Evolutionary conservation across 2,113 vertebrate genomes (phyloP).

Genomic region (Apaloderma vittatum): DNA sequence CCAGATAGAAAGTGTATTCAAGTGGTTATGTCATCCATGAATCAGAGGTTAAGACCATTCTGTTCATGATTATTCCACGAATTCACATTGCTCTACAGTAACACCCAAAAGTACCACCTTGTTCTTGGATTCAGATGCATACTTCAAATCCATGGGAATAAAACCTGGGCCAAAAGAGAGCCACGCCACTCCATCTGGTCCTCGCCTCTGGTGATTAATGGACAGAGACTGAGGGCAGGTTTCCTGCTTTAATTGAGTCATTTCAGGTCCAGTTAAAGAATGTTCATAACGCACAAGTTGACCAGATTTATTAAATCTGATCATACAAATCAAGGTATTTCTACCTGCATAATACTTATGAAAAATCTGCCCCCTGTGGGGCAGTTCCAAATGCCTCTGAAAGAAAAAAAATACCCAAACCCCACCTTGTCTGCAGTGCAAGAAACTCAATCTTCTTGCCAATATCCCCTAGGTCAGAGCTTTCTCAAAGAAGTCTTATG

Average conservation of each 20-base stretch:
- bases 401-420: neutral
- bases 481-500: neutral
- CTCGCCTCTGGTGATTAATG: neutral
- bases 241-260: no score
- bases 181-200: slow-evolving; percentile 7
- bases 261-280: neutral
- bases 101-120: neutral
- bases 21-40: neutral
- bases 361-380: neutral
- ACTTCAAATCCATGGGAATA: slow-evolving; percentile 5
- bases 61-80: neutral
- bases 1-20: neutral
- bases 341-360: neutral
- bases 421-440: neutral
- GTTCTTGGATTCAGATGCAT: neutral
- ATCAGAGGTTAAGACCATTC: neutral
- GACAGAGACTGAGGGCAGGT: neutral
- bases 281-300: neutral
- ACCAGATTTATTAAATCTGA: neutral
- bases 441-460: neutral
- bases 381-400: neutral
- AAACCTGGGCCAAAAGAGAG: slow-evolving; percentile 5
- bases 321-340: neutral
- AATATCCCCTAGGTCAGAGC: neutral
- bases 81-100: neutral